Conservation (phyloP, 2,888 invertebrate genomes). For the Embidobia sp. region DNA sequence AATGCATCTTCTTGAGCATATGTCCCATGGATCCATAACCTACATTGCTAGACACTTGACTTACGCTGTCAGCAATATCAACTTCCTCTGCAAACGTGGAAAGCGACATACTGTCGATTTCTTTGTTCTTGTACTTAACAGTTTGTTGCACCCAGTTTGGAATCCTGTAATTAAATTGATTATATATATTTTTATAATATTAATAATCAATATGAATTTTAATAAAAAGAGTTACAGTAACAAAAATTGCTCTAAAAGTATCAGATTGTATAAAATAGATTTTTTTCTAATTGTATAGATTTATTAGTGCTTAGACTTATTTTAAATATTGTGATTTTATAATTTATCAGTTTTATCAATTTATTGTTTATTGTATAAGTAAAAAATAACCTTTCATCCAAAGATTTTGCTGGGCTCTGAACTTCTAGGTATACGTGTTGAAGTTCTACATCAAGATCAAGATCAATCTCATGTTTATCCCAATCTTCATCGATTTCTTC, state of each 20-base stretch:
- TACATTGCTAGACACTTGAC: conserved; percentile 11
- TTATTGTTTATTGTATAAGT: no score
- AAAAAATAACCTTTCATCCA: not conserved
- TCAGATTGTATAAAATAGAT: no score
- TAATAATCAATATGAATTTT: not conserved
- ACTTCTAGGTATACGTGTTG: no score
- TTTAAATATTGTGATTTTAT: not conserved
- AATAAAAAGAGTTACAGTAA: no score
- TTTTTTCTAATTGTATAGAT: no score
- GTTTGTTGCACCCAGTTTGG: conserved; percentile 30
- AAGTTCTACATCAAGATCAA: not conserved
- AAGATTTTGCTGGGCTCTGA: not conserved
- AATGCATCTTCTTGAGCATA: conserved; percentile 11
- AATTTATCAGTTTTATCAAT: not conserved
- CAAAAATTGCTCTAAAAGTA: no score
- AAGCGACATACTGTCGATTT: not conserved
- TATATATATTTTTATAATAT: not conserved
- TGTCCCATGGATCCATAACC: not conserved
- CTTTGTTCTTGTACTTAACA: not conserved
- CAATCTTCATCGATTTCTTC: not conserved
- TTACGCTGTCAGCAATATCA: conserved; percentile 3
- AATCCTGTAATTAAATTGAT: conserved; percentile 6
- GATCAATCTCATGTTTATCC: not conserved
- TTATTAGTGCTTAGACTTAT: no score
- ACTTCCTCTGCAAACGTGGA: not conserved